Conservation (phyloP, 1,140 invertebrate species). For the Fopius arisanus region DNA sequence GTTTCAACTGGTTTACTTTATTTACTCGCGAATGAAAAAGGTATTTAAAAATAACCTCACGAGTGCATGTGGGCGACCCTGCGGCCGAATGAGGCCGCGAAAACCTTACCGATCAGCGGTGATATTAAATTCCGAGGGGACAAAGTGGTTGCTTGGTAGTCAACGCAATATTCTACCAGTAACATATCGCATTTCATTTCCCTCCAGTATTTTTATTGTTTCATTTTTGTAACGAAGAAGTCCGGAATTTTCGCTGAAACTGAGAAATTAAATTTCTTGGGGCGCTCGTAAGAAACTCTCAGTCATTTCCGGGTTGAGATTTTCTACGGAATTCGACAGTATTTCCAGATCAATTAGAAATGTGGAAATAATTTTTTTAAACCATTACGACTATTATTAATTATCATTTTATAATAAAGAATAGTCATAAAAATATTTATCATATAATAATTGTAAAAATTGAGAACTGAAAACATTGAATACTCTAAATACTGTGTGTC, state of each 20-base stretch:
- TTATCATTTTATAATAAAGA: no score
- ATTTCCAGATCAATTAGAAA: no score
- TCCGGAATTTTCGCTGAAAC: not conserved
- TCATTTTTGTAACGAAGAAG: not conserved
- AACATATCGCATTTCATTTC: not conserved
- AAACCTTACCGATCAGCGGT: not conserved
- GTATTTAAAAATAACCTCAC: not conserved
- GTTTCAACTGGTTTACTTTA: not conserved
- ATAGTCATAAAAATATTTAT: no score
- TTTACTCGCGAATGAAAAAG: not conserved
- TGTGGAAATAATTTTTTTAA: no score
- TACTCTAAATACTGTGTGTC: no score
- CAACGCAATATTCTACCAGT: not conserved
- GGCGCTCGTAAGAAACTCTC: no score
- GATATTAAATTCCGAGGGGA: not conserved
- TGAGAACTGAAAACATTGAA: no score
- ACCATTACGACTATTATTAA: no score
- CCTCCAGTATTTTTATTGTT: not conserved
- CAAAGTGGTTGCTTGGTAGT: conserved; percentile 1
- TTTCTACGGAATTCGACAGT: no score
- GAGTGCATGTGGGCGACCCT: not conserved
- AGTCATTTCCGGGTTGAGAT: no score
- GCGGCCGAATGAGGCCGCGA: not conserved
- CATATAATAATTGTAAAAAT: no score
- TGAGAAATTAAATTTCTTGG: no score